These are phyloP conservation scores for Eulimnadia texana DNA, from an alignment of 1,140 invertebrate genomes.

Conservation along the genomic window DNA sequence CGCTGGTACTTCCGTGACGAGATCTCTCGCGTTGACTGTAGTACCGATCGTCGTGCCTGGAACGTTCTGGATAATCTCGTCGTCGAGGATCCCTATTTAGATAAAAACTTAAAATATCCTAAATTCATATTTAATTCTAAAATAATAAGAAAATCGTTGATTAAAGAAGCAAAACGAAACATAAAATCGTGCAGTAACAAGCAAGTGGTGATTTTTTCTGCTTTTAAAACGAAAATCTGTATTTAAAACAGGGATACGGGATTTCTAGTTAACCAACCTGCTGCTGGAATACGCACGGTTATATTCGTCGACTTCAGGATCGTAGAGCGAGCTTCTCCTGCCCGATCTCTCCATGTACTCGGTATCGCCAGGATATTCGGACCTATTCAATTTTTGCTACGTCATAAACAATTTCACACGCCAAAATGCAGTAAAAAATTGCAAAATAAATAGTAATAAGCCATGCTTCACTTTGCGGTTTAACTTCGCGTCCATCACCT, in stretches of 20 bases:
- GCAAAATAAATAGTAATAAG: too few species aligned
- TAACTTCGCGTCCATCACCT: too few species aligned
- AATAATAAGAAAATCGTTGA: neutral
- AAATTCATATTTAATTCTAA: neutral
- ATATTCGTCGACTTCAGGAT: neutral
- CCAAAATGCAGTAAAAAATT: neutral
- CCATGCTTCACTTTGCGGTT: too few species aligned
- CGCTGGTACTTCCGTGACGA: neutral
- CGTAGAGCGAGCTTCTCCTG: slow-evolving; percentile 9
- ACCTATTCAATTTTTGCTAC: neutral
- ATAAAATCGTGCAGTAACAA: neutral
- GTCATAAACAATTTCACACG: neutral
- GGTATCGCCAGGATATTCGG: neutral
- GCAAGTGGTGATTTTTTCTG: too few species aligned
- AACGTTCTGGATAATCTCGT: slow-evolving; percentile 7
- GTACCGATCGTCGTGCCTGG: slow-evolving; percentile 1
- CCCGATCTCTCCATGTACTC: slow-evolving; percentile 4
- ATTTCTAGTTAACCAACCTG: neutral
- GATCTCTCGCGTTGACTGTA: neutral
- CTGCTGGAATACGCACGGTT: neutral
- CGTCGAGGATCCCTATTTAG: slow-evolving; percentile 9
- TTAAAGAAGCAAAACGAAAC: neutral
- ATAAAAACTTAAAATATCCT: neutral
- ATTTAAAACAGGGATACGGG: neutral
- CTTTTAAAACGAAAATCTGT: neutral